Base-by-base conservation (phyloP, 2,888 invertebrate species). In the Diadegma fenestrale region DNA sequence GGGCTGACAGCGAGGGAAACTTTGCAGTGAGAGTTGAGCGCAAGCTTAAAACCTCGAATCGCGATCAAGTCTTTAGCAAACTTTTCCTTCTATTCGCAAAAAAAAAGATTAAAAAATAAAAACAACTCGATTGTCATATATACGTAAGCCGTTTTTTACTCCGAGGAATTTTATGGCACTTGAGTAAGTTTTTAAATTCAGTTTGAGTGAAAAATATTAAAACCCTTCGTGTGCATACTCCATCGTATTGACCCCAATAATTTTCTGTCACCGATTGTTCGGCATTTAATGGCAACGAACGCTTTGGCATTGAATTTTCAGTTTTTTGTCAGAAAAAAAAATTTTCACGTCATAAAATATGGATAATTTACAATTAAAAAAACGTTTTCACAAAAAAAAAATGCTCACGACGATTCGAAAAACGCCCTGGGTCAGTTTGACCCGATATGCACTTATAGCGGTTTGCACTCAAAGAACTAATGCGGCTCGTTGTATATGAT, bases 11-110 rank as follows among this genome's bases (percentile, higher is more conserved):
- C 68, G 33, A 68, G 66, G 26, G 54, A 75, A 82, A 85, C 71
- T 85, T 85, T 80, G 48, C 30, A 82, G 72, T 45, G 41, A 71
- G 81, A 81, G 68, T 51, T 63, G 37, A 80, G 80, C 64, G 76
- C 72, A 66, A 80, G 76, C 72, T 77, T 37, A 73, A 69, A 76
- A 85, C 64, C 73, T 78, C 78, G 77, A 84, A 84, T 78, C 77
- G 78, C 75, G 79, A 79, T 82, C 79, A 71, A 75, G 73, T 82
- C 76, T 71, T 43, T 41, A 12, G 54, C 43, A 82, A 85, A 80
- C 75, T 78, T 81, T 78, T 43, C 37, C 58, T 30, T 66, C 45
- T 48, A 61, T 22, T 22, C 30, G 68, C 45, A 58, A 48, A 41
- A 71, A 72, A 41, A 61, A 26, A 72, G n/a, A n/a, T n/a, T n/a